Evolutionary conservation across 2,888 invertebrate genomes (phyloP).

Genomic region (Phaonia tiefii): DNA sequence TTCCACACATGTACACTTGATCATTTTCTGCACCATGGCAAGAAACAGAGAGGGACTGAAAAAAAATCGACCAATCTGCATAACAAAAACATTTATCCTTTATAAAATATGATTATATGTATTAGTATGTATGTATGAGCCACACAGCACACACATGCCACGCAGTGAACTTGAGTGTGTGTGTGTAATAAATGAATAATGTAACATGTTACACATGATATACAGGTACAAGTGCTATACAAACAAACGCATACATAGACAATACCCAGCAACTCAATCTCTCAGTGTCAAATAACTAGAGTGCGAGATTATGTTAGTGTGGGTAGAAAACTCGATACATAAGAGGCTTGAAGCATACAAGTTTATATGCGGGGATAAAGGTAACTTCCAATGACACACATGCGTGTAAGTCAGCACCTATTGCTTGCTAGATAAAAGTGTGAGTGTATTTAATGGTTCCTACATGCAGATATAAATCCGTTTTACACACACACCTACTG

Average conservation of each 20-base stretch:
- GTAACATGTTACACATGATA: constrained; percentile 18
- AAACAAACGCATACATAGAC: background rate
- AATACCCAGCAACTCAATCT: constrained; percentile 10
- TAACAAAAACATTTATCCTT: constrained; percentile 17
- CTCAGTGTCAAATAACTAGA: background rate
- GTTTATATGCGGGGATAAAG: too few relatives aligned
- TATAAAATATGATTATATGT: constrained; percentile 25
- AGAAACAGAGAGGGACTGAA: too few relatives aligned
- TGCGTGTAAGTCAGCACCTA: too few relatives aligned
- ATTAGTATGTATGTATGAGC: background rate
- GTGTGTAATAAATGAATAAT: constrained; percentile 31
- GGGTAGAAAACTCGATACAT: constrained; percentile 58
- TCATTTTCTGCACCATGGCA: too few relatives aligned
- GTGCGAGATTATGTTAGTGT: background rate
- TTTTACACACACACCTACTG: too few relatives aligned
- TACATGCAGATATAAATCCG: too few relatives aligned
- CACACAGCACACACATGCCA: too few relatives aligned
- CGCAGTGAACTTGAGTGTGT: background rate
- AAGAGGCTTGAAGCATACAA: too few relatives aligned
- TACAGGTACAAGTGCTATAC: constrained; percentile 29
- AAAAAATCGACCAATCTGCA: background rate
- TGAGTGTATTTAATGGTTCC: too few relatives aligned
- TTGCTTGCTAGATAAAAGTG: too few relatives aligned
- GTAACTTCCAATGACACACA: too few relatives aligned
- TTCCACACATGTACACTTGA: background rate